Evolutionary conservation across 2,888 invertebrate species (phyloP).

Genomic region (Agonopterix arenella): DNA sequence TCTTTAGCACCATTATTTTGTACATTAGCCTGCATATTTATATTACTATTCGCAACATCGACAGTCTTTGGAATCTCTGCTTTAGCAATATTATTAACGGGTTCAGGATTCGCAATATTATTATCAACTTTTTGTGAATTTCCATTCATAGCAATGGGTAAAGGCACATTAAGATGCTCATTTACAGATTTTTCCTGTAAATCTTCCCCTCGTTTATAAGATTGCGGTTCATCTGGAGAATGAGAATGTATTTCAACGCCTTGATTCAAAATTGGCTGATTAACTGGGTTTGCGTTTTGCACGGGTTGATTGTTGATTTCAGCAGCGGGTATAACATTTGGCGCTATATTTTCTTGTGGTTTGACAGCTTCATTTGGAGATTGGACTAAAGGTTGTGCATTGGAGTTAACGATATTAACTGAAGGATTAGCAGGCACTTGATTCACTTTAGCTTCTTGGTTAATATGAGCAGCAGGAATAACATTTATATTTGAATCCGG

Average conservation of each 20-base stretch:
- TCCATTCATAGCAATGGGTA: conserved; percentile 38
- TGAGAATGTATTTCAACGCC: conserved; percentile 35
- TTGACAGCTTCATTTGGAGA: background rate
- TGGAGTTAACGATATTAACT: background rate
- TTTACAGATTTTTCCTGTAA: conserved; percentile 19
- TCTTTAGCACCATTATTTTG: conserved; percentile 1
- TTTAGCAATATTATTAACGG: no score
- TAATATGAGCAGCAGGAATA: background rate
- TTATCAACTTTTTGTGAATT: conserved; percentile 13
- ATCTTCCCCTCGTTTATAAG: conserved; percentile 57
- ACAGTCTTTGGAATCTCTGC: background rate
- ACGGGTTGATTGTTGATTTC: background rate
- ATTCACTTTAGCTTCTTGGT: background rate
- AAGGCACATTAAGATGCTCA: conserved; percentile 34
- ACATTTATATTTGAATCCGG: conserved; percentile 1
- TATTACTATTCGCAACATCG: conserved; percentile 8
- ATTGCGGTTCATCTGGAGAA: conserved; percentile 55
- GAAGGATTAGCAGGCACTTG: background rate
- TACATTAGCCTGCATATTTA: conserved; percentile 1
- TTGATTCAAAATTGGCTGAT: conserved; percentile 5
- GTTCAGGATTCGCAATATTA: conserved; percentile 3
- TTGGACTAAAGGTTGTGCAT: background rate
- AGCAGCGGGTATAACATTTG: background rate
- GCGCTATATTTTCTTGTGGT: background rate
- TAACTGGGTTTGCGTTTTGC: conserved; percentile 7